Conservation (phyloP, 2,888 invertebrate genomes). For the Ariolimax columbianus region DNA sequence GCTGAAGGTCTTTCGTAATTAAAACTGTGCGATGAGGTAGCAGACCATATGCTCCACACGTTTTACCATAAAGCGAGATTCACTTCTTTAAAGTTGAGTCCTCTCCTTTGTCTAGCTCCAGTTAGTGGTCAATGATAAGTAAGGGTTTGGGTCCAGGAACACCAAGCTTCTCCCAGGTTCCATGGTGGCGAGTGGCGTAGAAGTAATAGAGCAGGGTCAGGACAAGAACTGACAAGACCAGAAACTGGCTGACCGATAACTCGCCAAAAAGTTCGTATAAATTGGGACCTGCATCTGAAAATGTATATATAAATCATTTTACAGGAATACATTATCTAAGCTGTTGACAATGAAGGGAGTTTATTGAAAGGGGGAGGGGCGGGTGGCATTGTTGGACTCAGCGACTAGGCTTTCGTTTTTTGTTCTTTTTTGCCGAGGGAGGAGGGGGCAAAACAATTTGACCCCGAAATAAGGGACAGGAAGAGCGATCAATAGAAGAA, state of each 20-base stretch:
- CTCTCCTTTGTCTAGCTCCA: constrained; percentile 6
- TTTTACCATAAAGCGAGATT: constrained; percentile 22
- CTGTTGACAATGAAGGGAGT: too few relatives aligned
- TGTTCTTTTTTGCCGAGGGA: too few relatives aligned
- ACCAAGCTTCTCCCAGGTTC: constrained; percentile 29
- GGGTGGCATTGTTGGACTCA: too few relatives aligned
- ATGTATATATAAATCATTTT: neutral
- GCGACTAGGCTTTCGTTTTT: too few relatives aligned
- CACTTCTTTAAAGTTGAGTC: constrained; percentile 21
- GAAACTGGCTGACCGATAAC: neutral
- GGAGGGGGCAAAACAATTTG: too few relatives aligned
- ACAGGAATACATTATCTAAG: too few relatives aligned
- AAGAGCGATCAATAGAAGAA: too few relatives aligned
- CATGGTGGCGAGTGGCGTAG: constrained; percentile 10
- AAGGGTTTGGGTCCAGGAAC: constrained; percentile 38
- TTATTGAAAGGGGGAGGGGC: too few relatives aligned
- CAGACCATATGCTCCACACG: constrained; percentile 20
- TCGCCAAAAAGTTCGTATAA: neutral
- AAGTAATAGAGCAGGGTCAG: neutral
- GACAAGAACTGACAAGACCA: neutral
- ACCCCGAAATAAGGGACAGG: too few relatives aligned
- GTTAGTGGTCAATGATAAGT: constrained; percentile 30
- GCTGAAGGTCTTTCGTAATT: constrained; percentile 27
- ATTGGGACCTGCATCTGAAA: constrained; percentile 35
- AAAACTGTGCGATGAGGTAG: constrained; percentile 16